Evolutionary conservation across 2,888 invertebrate genomes (phyloP).

Genomic region (Kryphioiulus occultus): DNA sequence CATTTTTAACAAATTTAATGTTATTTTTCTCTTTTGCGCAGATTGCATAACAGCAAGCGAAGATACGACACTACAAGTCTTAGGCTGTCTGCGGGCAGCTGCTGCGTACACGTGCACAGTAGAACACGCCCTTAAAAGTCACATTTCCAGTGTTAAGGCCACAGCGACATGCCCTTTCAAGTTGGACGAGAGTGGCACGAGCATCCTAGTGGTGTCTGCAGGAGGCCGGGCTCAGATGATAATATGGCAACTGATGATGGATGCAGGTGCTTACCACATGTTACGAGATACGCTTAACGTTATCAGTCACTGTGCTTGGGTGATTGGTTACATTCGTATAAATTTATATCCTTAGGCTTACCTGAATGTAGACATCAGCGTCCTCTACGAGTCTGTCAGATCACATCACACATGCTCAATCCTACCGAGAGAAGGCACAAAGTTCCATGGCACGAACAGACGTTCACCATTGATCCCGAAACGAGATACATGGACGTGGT

Average conservation of each 20-base stretch:
- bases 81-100: background rate
- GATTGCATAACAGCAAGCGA: conserved; percentile 44
- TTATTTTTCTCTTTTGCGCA: too few species aligned
- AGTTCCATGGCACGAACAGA: conserved; percentile 31
- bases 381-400: background rate
- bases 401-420: conserved; percentile 20
- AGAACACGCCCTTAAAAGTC: background rate
- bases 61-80: background rate
- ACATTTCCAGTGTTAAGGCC: conserved; percentile 44
- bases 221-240: conserved; percentile 45
- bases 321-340: too few species aligned
- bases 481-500: conserved; percentile 26
- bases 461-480: conserved; percentile 39
- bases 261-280: too few species aligned
- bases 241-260: background rate
- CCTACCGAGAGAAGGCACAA: background rate
- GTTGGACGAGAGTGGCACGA: background rate
- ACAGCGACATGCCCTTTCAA: background rate
- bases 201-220: background rate
- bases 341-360: background rate
- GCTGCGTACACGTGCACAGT: background rate
- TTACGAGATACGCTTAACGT: too few species aligned
- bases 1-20: too few species aligned
- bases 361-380: background rate
- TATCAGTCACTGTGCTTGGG: too few species aligned